Evolutionary conservation across 2,113 vertebrate species (phyloP).

Genomic region (Crotophaga sulcirostris): DNA sequence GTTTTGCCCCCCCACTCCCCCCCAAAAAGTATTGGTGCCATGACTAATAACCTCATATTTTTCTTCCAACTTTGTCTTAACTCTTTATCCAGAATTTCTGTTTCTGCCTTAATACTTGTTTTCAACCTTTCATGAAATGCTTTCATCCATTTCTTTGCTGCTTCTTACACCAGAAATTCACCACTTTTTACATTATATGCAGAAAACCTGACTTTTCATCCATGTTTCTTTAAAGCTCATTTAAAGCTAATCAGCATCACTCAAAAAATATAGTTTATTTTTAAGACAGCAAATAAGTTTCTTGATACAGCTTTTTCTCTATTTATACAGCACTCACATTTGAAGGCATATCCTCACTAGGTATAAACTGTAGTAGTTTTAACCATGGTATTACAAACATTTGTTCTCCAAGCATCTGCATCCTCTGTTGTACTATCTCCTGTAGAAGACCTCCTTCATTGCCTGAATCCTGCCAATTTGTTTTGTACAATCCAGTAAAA

Average conservation of each 20-base stretch:
- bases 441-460: neutral
- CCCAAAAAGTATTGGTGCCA: rapidly evolving
- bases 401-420: neutral
- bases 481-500: neutral
- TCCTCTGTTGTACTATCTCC: neutral
- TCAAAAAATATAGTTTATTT: neutral
- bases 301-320: neutral
- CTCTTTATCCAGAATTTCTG: neutral
- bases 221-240: neutral
- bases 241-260: neutral
- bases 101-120: neutral
- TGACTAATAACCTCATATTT: neutral
- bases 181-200: neutral
- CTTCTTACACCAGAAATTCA: neutral
- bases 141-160: neutral
- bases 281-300: neutral
- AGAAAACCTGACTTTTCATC: neutral
- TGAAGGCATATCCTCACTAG: neutral
- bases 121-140: neutral
- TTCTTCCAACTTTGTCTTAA: neutral
- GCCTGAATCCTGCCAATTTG: neutral
- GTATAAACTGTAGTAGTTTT: neutral
- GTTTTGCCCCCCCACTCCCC: neutral
- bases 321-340: neutral
- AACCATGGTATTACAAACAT: neutral